Percentiles rank a stretch among this genome's conserved stretches.
Conservation (phyloP, 2,888 invertebrate species). For the Brachylomia viminalis region DNA sequence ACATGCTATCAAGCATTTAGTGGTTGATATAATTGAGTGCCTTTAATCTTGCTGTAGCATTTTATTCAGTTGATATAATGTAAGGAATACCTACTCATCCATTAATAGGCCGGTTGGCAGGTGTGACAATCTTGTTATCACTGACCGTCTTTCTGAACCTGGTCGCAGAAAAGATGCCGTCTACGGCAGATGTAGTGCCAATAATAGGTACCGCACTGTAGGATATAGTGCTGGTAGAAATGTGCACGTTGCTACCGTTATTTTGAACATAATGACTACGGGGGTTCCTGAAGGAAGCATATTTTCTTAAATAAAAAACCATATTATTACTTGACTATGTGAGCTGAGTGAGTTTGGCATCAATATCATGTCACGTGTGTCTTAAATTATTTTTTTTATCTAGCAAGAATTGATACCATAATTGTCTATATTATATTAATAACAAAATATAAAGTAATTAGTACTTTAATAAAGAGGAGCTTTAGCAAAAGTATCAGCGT, state of each 20-base stretch:
- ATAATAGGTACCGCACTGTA: slow-evolving; percentile 92
- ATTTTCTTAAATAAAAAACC: background rate
- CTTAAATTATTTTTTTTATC: background rate
- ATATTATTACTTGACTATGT: background rate
- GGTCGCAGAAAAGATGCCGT: slow-evolving; percentile 99
- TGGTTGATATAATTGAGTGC: slow-evolving; percentile 14
- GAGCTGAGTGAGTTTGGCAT: background rate
- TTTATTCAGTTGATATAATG: slow-evolving; percentile 1
- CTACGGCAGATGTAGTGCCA: slow-evolving; percentile 95
- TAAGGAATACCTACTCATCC: background rate
- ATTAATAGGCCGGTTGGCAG: slow-evolving; percentile 91
- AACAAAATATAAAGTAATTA: background rate
- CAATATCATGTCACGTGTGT: background rate
- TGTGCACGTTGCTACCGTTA: slow-evolving; percentile 72
- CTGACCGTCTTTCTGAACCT: slow-evolving; percentile 94
- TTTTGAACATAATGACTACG: background rate
- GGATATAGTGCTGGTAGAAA: slow-evolving; percentile 56
- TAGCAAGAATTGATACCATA: background rate
- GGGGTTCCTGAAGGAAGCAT: background rate
- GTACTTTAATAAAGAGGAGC: background rate
- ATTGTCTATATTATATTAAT: background rate
- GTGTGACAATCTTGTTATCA: slow-evolving; percentile 98
- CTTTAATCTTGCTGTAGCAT: background rate
- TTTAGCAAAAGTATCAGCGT: background rate
- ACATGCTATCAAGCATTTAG: slow-evolving; percentile 20